These are phyloP conservation scores for Petrocephalus zakoni DNA, from an alignment of 2,113 vertebrate species.

Conservation along the genomic window DNA sequence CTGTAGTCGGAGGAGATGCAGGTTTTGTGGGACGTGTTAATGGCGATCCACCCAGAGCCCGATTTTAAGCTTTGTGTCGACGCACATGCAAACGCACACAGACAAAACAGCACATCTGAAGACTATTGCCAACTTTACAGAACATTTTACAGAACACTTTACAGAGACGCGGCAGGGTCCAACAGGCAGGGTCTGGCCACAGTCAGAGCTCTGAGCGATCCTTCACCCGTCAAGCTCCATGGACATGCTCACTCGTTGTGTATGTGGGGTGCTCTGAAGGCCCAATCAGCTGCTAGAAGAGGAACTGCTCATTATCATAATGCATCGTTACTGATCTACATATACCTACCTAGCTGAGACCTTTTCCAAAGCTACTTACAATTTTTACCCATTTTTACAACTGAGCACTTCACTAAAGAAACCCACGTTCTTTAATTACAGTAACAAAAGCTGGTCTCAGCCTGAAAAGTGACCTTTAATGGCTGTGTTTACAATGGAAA, in stretches of 20 bases:
- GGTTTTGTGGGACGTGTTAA: neutral
- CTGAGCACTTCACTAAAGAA: neutral
- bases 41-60: too few species aligned
- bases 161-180: neutral
- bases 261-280: neutral
- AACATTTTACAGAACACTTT: too few species aligned
- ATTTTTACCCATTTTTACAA: neutral
- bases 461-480: neutral
- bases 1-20: neutral
- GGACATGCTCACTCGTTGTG: neutral
- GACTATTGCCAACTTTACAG: neutral
- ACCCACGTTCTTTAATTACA: neutral
- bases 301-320: neutral
- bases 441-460: neutral
- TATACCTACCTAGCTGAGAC: neutral
- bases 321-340: neutral
- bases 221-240: neutral
- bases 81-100: neutral
- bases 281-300: neutral
- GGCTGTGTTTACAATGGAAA: neutral
- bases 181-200: neutral
- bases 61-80: neutral
- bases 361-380: neutral
- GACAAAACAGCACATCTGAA: neutral
- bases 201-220: neutral